Evolutionary conservation across 2,888 invertebrate genomes (phyloP).

Genomic region (Diarsia mendica): DNA sequence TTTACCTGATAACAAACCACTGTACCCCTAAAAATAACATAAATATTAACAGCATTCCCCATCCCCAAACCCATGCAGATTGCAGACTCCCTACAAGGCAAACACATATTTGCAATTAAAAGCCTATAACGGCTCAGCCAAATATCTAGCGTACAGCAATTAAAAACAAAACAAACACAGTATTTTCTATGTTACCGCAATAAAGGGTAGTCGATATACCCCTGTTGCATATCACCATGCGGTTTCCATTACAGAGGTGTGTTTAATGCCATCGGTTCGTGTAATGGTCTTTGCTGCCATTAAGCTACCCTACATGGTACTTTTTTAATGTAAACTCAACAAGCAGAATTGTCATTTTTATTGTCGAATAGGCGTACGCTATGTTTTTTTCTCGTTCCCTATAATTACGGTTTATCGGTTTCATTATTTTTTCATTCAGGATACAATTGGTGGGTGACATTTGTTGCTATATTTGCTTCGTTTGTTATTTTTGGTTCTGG

Average conservation of each 20-base stretch:
- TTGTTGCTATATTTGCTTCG: slow-evolving; percentile 68
- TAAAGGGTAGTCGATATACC: slow-evolving; percentile 74
- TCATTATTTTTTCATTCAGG: slow-evolving; percentile 80
- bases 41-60: slow-evolving; percentile 13
- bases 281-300: slow-evolving; percentile 85
- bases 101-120: slow-evolving; percentile 50
- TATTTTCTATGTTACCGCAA: slow-evolving; percentile 64
- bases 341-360: slow-evolving; percentile 83
- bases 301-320: slow-evolving; percentile 81
- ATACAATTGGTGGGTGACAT: slow-evolving; percentile 69
- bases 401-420: slow-evolving; percentile 83
- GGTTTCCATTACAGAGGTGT: slow-evolving; percentile 86
- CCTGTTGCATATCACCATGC: slow-evolving; percentile 81
- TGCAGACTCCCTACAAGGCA: slow-evolving; percentile 22
- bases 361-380: slow-evolving; percentile 81
- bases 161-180: slow-evolving; percentile 63
- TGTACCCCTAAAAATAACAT: slow-evolving; percentile 1
- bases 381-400: slow-evolving; percentile 77
- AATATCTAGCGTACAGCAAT: slow-evolving; percentile 59
- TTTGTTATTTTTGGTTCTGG: slow-evolving; percentile 51
- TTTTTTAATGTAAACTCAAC: slow-evolving; percentile 85
- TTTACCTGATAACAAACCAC: background rate
- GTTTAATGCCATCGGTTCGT: slow-evolving; percentile 81
- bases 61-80: slow-evolving; percentile 21
- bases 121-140: slow-evolving; percentile 18